Conservation (phyloP, 2,888 invertebrate species). For the Scrobipalpa atriplicella region DNA sequence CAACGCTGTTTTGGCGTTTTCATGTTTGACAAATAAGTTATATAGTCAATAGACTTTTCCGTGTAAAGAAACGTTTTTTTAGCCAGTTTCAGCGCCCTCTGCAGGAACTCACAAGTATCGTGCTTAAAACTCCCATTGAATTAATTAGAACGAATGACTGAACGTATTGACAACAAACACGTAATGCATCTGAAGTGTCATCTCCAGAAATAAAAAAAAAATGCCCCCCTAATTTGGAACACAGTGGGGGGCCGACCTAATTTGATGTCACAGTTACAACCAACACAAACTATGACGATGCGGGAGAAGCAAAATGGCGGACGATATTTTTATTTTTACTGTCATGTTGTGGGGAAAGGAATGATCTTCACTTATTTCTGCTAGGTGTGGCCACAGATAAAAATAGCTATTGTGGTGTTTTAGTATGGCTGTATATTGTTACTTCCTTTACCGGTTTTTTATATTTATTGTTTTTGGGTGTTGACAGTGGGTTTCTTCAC, state of each 20-base stretch:
- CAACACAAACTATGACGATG: slow-evolving; percentile 39
- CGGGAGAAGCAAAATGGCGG: slow-evolving; percentile 39
- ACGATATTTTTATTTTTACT: slow-evolving; percentile 12
- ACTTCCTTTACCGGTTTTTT: too few species aligned
- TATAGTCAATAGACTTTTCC: too few species aligned
- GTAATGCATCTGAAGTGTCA: neutral
- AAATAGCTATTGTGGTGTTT: neutral
- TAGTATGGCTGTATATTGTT: neutral
- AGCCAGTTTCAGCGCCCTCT: too few species aligned
- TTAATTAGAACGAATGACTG: neutral
- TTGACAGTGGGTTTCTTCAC: too few species aligned
- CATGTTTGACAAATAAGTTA: too few species aligned
- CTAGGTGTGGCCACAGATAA: neutral
- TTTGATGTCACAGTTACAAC: slow-evolving; percentile 41
- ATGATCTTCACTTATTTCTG: neutral
- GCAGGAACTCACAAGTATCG: too few species aligned
- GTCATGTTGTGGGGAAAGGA: neutral
- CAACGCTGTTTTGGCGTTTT: too few species aligned
- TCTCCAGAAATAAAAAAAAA: slow-evolving; percentile 4
- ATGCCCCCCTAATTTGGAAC: slow-evolving; percentile 25
- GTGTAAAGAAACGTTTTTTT: too few species aligned
- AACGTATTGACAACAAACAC: neutral
- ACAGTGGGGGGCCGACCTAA: slow-evolving; percentile 47
- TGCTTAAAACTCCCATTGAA: too few species aligned
- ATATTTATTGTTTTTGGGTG: too few species aligned